Conservation (phyloP, 2,113 vertebrate genomes). For the Planiliza haematocheilus region DNA sequence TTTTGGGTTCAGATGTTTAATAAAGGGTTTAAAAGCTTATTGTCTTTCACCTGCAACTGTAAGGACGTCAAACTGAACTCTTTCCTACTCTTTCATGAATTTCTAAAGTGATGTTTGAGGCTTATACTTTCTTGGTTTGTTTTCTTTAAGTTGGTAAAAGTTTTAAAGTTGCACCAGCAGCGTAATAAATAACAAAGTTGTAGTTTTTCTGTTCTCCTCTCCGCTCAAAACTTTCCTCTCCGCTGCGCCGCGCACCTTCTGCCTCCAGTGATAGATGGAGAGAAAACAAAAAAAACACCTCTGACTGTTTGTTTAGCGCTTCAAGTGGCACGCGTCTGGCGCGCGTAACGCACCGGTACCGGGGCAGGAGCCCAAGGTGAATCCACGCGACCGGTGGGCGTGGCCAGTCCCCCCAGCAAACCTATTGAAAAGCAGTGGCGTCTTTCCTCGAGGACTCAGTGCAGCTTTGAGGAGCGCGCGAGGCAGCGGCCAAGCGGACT, state of each 20-base stretch:
- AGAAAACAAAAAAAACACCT: conserved; percentile 18
- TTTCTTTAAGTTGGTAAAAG: not conserved
- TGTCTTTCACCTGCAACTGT: not conserved
- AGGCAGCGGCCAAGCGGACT: conserved; percentile 77
- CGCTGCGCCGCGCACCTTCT: conserved; percentile 17
- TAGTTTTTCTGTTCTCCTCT: not conserved
- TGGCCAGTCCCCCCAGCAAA: conserved; percentile 81
- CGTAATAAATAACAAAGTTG: no score
- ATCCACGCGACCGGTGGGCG: conserved; percentile 83
- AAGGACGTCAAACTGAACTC: no score
- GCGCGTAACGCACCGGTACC: conserved; percentile 91
- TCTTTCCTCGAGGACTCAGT: conserved; percentile 81
- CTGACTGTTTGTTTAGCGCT: conserved; percentile 92
- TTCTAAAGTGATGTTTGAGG: not conserved
- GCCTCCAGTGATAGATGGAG: conserved; percentile 37
- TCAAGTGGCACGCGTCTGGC: conserved; percentile 95
- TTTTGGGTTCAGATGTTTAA: no score
- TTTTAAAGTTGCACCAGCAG: no score
- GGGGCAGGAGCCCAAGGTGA: conserved; percentile 81
- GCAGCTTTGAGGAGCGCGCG: conserved; percentile 84
- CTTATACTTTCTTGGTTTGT: not conserved
- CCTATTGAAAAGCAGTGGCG: conserved; percentile 88
- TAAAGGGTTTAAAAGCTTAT: not conserved
- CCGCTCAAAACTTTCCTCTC: conserved; percentile 3
- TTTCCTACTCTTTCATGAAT: no score